Percentiles rank a stretch among this genome's conserved stretches.
Conservation (phyloP, 2,888 invertebrate genomes). For the Andrena bicolor region DNA sequence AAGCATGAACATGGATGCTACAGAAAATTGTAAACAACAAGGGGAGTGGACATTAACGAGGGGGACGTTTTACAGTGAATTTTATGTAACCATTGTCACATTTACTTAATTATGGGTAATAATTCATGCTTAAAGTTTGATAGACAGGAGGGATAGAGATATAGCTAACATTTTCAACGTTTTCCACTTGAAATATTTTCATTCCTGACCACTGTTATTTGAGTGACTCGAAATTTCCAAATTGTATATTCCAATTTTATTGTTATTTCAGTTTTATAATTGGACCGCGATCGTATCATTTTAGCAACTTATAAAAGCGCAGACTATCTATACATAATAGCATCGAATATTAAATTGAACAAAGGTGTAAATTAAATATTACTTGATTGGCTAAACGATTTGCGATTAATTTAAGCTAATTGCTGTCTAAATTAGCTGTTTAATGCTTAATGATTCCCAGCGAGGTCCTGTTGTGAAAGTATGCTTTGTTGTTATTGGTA, state of each 20-base stretch:
- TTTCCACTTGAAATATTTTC: too few relatives aligned
- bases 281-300: background rate
- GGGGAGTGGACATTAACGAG: background rate
- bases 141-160: too few relatives aligned
- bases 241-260: too few relatives aligned
- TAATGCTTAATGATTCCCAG: background rate
- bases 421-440: constrained; percentile 19
- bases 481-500: background rate
- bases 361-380: constrained; percentile 2
- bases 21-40: constrained; percentile 18
- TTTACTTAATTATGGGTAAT: too few relatives aligned
- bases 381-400: background rate
- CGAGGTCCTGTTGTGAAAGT: background rate
- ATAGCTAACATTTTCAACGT: too few relatives aligned
- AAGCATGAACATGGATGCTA: constrained; percentile 12
- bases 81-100: too few relatives aligned
- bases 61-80: background rate
- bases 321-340: background rate
- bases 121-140: too few relatives aligned
- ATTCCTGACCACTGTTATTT: too few relatives aligned
- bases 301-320: background rate
- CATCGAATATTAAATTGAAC: background rate
- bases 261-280: too few relatives aligned
- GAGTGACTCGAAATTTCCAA: too few relatives aligned
- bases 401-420: constrained; percentile 25